Conservation (phyloP, 1,140 invertebrate genomes). For the Hylaeus anthracinus region DNA sequence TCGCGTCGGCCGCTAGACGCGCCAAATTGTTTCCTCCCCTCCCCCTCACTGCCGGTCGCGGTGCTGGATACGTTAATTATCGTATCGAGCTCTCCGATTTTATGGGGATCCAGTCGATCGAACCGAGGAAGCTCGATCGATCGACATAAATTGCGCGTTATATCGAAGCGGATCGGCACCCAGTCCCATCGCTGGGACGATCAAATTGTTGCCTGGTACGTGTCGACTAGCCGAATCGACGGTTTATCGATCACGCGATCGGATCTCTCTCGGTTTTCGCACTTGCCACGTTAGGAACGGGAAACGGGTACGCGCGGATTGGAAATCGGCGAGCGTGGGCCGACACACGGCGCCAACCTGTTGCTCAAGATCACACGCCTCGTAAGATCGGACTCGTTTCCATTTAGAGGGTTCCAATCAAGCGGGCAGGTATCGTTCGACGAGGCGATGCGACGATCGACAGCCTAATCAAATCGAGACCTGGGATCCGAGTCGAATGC, state of each 20-base stretch:
- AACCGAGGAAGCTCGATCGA: background rate
- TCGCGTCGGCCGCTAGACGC: background rate
- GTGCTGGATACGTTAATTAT: background rate
- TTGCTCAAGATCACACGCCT: conserved; percentile 74
- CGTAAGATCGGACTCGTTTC: conserved; percentile 66
- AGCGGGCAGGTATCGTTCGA: conserved; percentile 33
- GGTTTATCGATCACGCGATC: conserved; percentile 61
- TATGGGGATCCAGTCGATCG: background rate
- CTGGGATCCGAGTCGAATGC: conserved; percentile 15
- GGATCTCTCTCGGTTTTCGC: conserved; percentile 42
- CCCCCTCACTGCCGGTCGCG: too few relatives aligned
- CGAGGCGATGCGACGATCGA: conserved; percentile 35
- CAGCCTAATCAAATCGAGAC: conserved; percentile 48
- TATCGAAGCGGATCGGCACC: conserved; percentile 30
- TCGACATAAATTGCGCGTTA: conserved; percentile 7
- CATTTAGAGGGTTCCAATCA: conserved; percentile 65
- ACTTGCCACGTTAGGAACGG: conserved; percentile 52
- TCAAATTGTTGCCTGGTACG: conserved; percentile 36
- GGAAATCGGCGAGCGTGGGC: conserved; percentile 72
- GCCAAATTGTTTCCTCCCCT: too few relatives aligned
- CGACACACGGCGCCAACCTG: conserved; percentile 79
- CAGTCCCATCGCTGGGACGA: conserved; percentile 32
- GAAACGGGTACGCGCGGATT: conserved; percentile 64
- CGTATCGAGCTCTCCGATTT: background rate
- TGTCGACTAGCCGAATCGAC: conserved; percentile 33